Evolutionary conservation across 1,140 invertebrate genomes (phyloP).

Genomic region (Lysiphlebus fabarum): DNA sequence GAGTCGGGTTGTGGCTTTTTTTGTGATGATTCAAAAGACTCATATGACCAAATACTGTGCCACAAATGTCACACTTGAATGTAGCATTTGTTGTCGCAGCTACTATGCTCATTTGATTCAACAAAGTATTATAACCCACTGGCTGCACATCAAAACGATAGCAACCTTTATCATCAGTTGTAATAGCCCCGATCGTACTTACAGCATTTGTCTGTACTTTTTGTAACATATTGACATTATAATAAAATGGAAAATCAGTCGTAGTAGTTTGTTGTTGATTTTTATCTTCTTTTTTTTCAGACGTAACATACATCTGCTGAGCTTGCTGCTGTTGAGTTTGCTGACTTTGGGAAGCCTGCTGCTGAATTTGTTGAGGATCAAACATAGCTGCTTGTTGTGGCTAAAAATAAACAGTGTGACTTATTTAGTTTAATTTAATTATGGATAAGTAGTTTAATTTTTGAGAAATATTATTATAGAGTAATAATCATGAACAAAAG

Average conservation of each 20-base stretch:
- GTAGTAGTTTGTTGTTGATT: slow-evolving; percentile 49
- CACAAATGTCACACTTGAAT: slow-evolving; percentile 83
- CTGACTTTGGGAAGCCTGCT: slow-evolving; percentile 47
- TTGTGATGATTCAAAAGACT: slow-evolving; percentile 78
- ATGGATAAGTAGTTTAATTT: too few species aligned
- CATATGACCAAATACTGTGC: slow-evolving; percentile 75
- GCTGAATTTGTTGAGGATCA: slow-evolving; percentile 54
- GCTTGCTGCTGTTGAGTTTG: slow-evolving; percentile 52
- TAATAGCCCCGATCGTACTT: slow-evolving; percentile 51
- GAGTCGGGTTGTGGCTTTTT: slow-evolving; percentile 66
- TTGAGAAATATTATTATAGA: too few species aligned
- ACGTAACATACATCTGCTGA: slow-evolving; percentile 52
- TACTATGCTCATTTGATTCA: slow-evolving; percentile 59
- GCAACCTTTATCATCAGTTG: slow-evolving; percentile 56
- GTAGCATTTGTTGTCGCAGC: slow-evolving; percentile 72
- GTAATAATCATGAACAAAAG: too few species aligned
- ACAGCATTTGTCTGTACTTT: slow-evolving; percentile 54
- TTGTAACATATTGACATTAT: slow-evolving; percentile 59
- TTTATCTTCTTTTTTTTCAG: slow-evolving; percentile 52
- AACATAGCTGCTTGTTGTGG: slow-evolving; percentile 49
- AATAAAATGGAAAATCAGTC: slow-evolving; percentile 57
- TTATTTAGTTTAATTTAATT: too few species aligned
- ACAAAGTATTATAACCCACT: slow-evolving; percentile 57
- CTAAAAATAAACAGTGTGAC: slow-evolving; percentile 30
- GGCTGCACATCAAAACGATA: slow-evolving; percentile 60